A percentile compares a stretch with the other conserved stretches of the same genome.
Evolutionary conservation across 2,797 vertebrate species (phyloP).

Genomic region (Sandelia bainsii): DNA sequence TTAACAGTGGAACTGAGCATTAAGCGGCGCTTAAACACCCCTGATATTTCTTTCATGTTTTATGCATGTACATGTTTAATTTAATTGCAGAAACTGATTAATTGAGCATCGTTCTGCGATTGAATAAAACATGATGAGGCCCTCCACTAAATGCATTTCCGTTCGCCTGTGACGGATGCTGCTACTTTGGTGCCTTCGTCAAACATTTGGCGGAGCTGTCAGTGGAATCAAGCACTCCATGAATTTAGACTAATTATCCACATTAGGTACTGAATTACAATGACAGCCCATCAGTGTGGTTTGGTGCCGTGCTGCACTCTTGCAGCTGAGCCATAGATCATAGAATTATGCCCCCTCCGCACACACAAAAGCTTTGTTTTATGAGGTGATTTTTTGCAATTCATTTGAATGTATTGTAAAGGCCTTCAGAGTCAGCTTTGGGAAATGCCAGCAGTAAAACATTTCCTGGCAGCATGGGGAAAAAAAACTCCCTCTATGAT

Average conservation of each 20-base stretch:
- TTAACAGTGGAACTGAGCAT: slow-evolving; percentile 28
- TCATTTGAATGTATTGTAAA: slow-evolving; percentile 47
- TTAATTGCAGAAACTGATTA: slow-evolving; percentile 89
- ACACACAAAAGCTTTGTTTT: slow-evolving; percentile 54
- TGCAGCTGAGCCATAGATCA: slow-evolving; percentile 77
- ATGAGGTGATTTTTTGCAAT: slow-evolving; percentile 37
- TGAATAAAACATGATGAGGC: slow-evolving; percentile 88
- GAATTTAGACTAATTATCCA: slow-evolving; percentile 86
- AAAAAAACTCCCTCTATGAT: slow-evolving; percentile 32
- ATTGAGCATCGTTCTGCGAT: slow-evolving; percentile 84
- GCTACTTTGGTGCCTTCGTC: slow-evolving; percentile 79
- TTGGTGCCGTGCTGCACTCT: slow-evolving; percentile 62
- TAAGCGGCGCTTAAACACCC: slow-evolving; percentile 67
- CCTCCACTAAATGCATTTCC: slow-evolving; percentile 85
- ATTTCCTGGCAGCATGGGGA: slow-evolving; percentile 38
- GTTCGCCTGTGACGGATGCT: slow-evolving; percentile 85
- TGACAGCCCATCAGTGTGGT: slow-evolving; percentile 72
- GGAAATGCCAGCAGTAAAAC: slow-evolving; percentile 44
- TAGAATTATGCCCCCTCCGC: slow-evolving; percentile 45
- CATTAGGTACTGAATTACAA: slow-evolving; percentile 81
- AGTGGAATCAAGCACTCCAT: slow-evolving; percentile 79
- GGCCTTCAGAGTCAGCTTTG: slow-evolving; percentile 21
- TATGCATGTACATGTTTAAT: slow-evolving; percentile 87
- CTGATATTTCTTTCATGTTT: slow-evolving; percentile 83
- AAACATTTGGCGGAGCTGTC: slow-evolving; percentile 83